phyloP scores from a whole-genome alignment of 2,113 vertebrate species.

The Thamnophis sirtalis region DNA sequence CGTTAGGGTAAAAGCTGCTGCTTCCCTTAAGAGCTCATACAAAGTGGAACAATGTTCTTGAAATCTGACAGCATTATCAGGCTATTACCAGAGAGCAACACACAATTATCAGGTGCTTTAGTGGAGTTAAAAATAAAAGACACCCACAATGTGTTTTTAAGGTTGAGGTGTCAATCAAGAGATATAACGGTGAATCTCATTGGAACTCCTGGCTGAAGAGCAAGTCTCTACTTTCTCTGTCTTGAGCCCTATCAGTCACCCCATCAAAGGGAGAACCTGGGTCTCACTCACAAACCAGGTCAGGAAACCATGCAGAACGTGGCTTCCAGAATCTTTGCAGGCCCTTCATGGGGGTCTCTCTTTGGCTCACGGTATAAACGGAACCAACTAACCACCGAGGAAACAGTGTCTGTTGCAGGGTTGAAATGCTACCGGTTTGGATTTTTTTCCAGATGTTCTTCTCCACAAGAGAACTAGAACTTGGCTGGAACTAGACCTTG shows the following conservation, averaged over 20 bases:
- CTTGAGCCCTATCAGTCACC: neutral
- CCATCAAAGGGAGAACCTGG: neutral
- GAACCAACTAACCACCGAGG: neutral
- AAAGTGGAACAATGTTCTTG: neutral
- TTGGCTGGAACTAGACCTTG: neutral
- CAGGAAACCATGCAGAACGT: neutral
- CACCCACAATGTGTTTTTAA: neutral
- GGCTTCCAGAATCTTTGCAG: neutral
- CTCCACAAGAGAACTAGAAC: neutral
- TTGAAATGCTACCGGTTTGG: neutral
- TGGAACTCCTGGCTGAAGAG: neutral
- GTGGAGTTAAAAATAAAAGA: neutral
- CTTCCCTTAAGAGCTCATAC: neutral
- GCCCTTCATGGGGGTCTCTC: neutral
- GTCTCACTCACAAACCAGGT: neutral
- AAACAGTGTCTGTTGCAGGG: too few species aligned
- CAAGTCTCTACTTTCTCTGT: neutral
- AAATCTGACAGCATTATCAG: neutral
- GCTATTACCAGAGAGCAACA: neutral
- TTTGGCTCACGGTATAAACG: neutral
- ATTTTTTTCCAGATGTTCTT: neutral
- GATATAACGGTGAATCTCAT: accelerated
- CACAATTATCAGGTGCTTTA: neutral
- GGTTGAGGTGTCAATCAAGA: neutral
- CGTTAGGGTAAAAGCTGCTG: neutral